Percentiles rank a stretch among this genome's conserved stretches.
These are phyloP conservation scores for Alectoris magna DNA, from an alignment of 2,797 vertebrate species.

Conservation along the genomic window DNA sequence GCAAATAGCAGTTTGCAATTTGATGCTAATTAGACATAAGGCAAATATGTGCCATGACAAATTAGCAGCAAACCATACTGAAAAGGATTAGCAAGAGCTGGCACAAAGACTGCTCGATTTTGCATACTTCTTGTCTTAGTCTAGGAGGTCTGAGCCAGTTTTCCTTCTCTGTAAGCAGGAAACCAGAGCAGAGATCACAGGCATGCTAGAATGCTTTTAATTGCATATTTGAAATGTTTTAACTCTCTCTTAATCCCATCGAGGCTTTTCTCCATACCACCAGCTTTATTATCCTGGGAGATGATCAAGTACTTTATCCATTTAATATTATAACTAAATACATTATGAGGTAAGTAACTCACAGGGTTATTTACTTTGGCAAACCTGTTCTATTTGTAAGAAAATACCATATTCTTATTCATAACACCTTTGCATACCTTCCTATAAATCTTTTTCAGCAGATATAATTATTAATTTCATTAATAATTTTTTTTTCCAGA, in stretches of 20 bases:
- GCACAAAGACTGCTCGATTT: slow-evolving; percentile 79
- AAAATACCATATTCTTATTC: slow-evolving; percentile 27
- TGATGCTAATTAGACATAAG: slow-evolving; percentile 89
- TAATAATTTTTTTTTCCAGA: slow-evolving; percentile 67
- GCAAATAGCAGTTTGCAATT: slow-evolving; percentile 89
- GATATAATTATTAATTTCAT: slow-evolving; percentile 49
- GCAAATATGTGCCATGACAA: slow-evolving; percentile 87
- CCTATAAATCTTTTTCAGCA: slow-evolving; percentile 6
- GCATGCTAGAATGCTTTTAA: slow-evolving; percentile 62
- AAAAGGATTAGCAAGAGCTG: slow-evolving; percentile 82
- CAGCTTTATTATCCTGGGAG: slow-evolving; percentile 56
- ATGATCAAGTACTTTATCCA: slow-evolving; percentile 63
- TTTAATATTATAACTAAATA: slow-evolving; percentile 64
- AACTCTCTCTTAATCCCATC: slow-evolving; percentile 13
- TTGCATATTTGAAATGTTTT: slow-evolving; percentile 59
- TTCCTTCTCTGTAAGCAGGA: slow-evolving; percentile 70
- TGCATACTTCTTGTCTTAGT: slow-evolving; percentile 78
- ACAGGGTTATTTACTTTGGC: slow-evolving; percentile 63
- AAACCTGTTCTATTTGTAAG: slow-evolving; percentile 42
- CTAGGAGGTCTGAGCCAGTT: slow-evolving; percentile 77
- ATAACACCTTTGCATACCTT: slow-evolving; percentile 39
- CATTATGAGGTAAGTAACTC: slow-evolving; percentile 40
- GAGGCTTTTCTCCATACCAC: slow-evolving; percentile 19
- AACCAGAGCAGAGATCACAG: slow-evolving; percentile 69
- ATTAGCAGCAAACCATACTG: slow-evolving; percentile 87